Base-by-base conservation (phyloP, 2,113 vertebrate species). In the Podarcis cretensis region DNA sequence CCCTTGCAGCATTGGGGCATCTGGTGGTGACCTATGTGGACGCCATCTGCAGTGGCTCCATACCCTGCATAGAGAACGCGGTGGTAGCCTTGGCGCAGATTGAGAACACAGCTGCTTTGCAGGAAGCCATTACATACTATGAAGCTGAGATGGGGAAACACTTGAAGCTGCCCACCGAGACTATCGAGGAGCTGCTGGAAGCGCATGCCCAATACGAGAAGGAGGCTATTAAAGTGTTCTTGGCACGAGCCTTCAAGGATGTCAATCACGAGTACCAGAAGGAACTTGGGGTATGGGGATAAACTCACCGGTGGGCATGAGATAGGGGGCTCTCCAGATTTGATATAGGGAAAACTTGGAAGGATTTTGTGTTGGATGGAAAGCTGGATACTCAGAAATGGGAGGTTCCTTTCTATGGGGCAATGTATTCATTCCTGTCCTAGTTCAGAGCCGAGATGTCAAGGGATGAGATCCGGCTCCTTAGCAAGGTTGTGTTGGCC, bases 211-310 rank as follows among this genome's bases (percentile, higher is more conserved):
- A 83, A 37, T 94, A 94, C 20, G 88, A 93, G 54, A 89, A 2
- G 81, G 94, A 94, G 40, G 95, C 96, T 9, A 81, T 92, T 7
- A 3, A 85, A 1, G 5, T 90, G 18, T 97, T 97, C 85, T 91
- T 95, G 94, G 81, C 92, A 6, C 5, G 23, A 3, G 95, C 93
- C n/a, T 96, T 97, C 89, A 96, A 90, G 48, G 96, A 96, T 21
- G 85, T 92, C 0, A 37, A 92, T 0, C 69, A 20, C 6, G 35
- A 83, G 1, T 94, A 91, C 59, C 91, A 94, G 88, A 85, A 65
- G 32, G 20, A 83, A 16, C 81, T 96, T 1, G 2, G 37, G 92
- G 95, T 96, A 92, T 83, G 2, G 71, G 32, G 57, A 65, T 23
- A 5, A 23, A 35, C 79, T 21, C n/a, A 21, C n/a, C 32, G 1